Evolutionary conservation across 2,888 invertebrate species (phyloP).

Genomic region (Tachina fera): DNA sequence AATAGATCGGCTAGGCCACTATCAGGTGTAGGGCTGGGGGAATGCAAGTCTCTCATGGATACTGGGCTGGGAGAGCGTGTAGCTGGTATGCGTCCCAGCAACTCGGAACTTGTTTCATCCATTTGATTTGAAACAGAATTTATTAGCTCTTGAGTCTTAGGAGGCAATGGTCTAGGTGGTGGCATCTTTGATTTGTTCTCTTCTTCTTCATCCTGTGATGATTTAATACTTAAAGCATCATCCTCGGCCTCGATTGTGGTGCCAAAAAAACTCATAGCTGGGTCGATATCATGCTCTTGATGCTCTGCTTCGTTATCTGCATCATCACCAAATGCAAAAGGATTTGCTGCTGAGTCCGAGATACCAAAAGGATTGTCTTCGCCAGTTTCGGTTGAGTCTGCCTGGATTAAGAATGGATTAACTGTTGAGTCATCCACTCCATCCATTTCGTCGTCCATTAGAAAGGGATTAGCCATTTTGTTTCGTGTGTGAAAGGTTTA

Average conservation of each 20-base stretch:
- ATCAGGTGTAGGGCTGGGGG: slow-evolving; percentile 92
- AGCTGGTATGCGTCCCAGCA: slow-evolving; percentile 91
- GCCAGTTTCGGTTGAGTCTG: slow-evolving; percentile 81
- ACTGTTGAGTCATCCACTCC: slow-evolving; percentile 83
- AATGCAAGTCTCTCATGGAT: slow-evolving; percentile 91
- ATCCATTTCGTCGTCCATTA: slow-evolving; percentile 88
- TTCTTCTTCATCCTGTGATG: slow-evolving; percentile 78
- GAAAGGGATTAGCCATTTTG: slow-evolving; percentile 92
- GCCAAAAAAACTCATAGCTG: slow-evolving; percentile 83
- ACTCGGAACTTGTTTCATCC: slow-evolving; percentile 93
- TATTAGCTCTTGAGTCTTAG: slow-evolving; percentile 93
- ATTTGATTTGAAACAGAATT: slow-evolving; percentile 93
- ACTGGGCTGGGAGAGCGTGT: slow-evolving; percentile 95
- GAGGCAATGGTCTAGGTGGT: slow-evolving; percentile 85
- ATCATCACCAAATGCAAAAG: slow-evolving; percentile 86
- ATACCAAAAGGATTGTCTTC: slow-evolving; percentile 90
- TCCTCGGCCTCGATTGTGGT: slow-evolving; percentile 83
- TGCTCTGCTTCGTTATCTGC: slow-evolving; percentile 74
- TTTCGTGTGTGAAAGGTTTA: slow-evolving; percentile 72
- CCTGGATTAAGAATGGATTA: slow-evolving; percentile 88
- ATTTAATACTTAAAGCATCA: slow-evolving; percentile 79
- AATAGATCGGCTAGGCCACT: slow-evolving; percentile 86
- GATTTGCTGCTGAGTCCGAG: slow-evolving; percentile 84
- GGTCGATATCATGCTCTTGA: slow-evolving; percentile 77
- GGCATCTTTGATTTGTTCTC: slow-evolving; percentile 76